Percentiles rank a stretch among this genome's conserved stretches.
These are phyloP conservation scores for Chesias legatella DNA, from an alignment of 2,888 invertebrate species.

Conservation along the genomic window DNA sequence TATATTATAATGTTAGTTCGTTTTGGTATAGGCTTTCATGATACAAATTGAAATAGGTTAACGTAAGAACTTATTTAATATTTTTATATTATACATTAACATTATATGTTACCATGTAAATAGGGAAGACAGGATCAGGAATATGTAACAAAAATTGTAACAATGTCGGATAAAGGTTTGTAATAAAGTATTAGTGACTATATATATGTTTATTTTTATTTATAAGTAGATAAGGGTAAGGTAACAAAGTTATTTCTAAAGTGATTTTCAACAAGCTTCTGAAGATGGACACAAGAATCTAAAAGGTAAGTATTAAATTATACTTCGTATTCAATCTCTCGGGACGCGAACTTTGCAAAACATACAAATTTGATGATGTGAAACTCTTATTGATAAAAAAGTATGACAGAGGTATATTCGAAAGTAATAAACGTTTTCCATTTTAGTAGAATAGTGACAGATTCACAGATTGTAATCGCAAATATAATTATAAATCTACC, in stretches of 20 bases:
- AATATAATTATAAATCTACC: too few species aligned
- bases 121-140: slow-evolving; percentile 48
- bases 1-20: slow-evolving; percentile 68
- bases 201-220: slow-evolving; percentile 39
- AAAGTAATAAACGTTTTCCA: too few species aligned
- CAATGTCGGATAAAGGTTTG: slow-evolving; percentile 42
- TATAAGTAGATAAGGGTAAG: slow-evolving; percentile 8
- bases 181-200: slow-evolving; percentile 68
- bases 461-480: too few species aligned
- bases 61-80: slow-evolving; percentile 59
- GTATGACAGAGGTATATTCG: too few species aligned
- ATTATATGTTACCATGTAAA: slow-evolving; percentile 68
- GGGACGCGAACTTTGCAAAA: too few species aligned
- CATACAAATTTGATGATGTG: too few species aligned
- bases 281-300: too few species aligned
- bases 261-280: not conserved
- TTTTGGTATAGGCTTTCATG: slow-evolving; percentile 72
- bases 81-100: slow-evolving; percentile 50
- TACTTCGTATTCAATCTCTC: too few species aligned
- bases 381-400: too few species aligned
- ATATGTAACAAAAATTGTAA: slow-evolving; percentile 33
- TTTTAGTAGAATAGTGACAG: too few species aligned
- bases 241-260: not conserved
- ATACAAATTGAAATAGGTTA: slow-evolving; percentile 69
- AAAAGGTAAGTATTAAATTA: too few species aligned